These are phyloP conservation scores for Gymnosoma rotundatum DNA, from an alignment of 2,888 invertebrate species.

Conservation along the genomic window DNA sequence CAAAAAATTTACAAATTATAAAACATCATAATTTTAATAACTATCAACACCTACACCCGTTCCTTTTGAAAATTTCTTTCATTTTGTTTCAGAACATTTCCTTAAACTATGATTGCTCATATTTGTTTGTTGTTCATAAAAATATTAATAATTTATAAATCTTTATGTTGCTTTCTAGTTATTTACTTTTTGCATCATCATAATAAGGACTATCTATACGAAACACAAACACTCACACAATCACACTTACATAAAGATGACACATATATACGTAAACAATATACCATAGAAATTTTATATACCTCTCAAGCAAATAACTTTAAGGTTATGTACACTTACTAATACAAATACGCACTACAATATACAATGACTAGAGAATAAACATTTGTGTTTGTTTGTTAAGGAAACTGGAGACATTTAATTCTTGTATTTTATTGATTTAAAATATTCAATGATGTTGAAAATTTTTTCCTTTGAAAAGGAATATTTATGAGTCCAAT, in stretches of 20 bases:
- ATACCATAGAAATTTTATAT: neutral
- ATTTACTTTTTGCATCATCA: slow-evolving; percentile 32
- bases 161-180: slow-evolving; percentile 28
- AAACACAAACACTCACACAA: neutral
- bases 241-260: neutral
- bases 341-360: neutral
- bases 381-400: neutral
- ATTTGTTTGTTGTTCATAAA: slow-evolving; percentile 2
- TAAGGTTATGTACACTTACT: neutral
- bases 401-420: neutral
- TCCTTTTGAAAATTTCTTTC: too few species aligned
- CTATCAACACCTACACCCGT: too few species aligned
- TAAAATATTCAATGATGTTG: slow-evolving; percentile 51
- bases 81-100: slow-evolving; percentile 3
- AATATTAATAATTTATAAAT: slow-evolving; percentile 20
- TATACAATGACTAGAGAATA: neutral
- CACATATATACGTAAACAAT: too few species aligned
- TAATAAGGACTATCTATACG: neutral
- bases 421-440: slow-evolving; percentile 20
- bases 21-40: too few species aligned
- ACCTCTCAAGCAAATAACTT: slow-evolving; percentile 6
- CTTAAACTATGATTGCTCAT: slow-evolving; percentile 44
- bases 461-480: slow-evolving; percentile 20
- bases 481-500: neutral
- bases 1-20: too few species aligned